phyloP scores from a whole-genome alignment of 2,113 vertebrate species.

The Anolis carolinensis region DNA sequence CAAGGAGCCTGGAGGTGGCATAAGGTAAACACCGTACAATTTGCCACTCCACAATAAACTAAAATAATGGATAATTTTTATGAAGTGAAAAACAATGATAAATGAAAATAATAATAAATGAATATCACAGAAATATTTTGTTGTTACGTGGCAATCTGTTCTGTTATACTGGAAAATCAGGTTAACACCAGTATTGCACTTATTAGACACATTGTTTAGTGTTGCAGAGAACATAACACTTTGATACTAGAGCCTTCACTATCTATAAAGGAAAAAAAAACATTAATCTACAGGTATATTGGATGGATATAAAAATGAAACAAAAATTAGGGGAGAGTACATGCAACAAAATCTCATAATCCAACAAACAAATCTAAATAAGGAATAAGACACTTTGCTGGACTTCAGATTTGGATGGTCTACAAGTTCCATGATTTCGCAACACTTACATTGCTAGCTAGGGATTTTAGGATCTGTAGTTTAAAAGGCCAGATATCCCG shows the following conservation, averaged over 20 bases:
- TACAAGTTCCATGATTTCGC: background rate
- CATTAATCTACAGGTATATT: background rate
- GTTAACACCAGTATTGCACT: no score
- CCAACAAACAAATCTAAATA: background rate
- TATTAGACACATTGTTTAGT: no score
- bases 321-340: background rate
- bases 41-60: no score
- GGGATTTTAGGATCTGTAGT: background rate
- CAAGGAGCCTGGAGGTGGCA: no score
- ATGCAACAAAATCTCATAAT: background rate
- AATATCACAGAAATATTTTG: background rate
- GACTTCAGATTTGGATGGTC: background rate
- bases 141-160: no score
- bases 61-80: no score
- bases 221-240: no score
- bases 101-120: background rate
- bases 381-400: background rate
- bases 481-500: background rate
- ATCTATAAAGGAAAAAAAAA: background rate
- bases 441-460: background rate
- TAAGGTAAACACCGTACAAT: no score
- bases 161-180: no score
- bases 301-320: no score
- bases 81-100: no score
- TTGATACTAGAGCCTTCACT: background rate